A percentile compares a stretch with the other conserved stretches of the same genome.
Evolutionary conservation across 2,797 vertebrate species (phyloP).

Genomic region (Holocentrus rufus): DNA sequence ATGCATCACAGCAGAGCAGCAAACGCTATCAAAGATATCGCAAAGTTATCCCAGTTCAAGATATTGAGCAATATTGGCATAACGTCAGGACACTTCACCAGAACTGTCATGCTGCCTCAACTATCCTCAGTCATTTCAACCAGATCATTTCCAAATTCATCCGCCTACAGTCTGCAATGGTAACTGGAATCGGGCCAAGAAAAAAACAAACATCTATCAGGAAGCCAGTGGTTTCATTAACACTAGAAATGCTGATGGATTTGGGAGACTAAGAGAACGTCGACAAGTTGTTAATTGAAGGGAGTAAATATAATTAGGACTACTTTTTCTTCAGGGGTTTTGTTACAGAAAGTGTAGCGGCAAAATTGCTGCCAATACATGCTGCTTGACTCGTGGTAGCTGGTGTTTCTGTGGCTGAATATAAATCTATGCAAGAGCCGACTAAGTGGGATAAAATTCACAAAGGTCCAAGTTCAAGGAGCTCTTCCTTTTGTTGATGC

Average conservation of each 20-base stretch:
- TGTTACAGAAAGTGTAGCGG: no score
- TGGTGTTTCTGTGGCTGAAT: not conserved
- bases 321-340: no score
- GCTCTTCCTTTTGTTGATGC: no score
- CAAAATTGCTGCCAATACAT: no score
- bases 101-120: constrained; percentile 38
- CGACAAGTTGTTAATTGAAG: no score
- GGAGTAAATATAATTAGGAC: no score
- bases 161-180: not conserved
- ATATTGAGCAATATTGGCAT: no score
- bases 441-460: not conserved
- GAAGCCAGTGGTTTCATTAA: not conserved
- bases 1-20: no score
- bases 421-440: not conserved
- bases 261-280: not conserved
- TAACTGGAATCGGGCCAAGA: constrained; percentile 4
- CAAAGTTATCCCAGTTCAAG: not conserved
- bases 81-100: constrained; percentile 18
- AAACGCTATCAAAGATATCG: not conserved
- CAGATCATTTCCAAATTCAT: constrained; percentile 19
- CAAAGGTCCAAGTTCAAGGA: not conserved
- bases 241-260: not conserved
- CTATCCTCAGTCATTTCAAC: not conserved
- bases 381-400: no score
- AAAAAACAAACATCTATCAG: not conserved